Evolutionary conservation across 2,888 invertebrate species (phyloP), one percentile per base, ranked within the genome.

Genomic region (Cetonia aurata): DNA sequence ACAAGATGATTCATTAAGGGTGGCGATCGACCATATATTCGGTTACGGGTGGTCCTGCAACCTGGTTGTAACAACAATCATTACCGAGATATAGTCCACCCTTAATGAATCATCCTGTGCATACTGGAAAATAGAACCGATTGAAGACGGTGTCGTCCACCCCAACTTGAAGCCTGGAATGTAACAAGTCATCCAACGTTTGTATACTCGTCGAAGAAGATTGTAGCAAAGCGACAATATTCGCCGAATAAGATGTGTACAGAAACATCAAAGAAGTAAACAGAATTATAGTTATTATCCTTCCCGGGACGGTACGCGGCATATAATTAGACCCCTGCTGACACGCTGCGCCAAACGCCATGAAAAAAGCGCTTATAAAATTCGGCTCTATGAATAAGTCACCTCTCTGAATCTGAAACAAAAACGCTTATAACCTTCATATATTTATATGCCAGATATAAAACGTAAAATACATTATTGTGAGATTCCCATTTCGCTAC

Each of bases 221-320:
- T 79, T 93, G 92, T 0, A 93, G 85, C 0, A 93, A 82, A 0
- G 92, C 91, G 0, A 93, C 93, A 56, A 93, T 93, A 77, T 92
- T 92, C 0, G 93, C 93, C 0, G 93, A 89, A 78, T 92, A 93
- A 0, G 93, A 91, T 0, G 91, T 91, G 79, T 92, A 93, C 0
- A 93, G 84, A 76, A 92, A 93, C 85, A 93, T 89, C 3, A 91
- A 83, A 0, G 91, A 86, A 6, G 91, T 80, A 75, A 91, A 89
- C 0, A 91, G 83, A 50, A 91, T 85, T 67, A 93, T 83, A 76
- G 91, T 87, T 0, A 91, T 89, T 17, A 91, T 86, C 31, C 92
- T 86, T 67, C 85, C 85, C 3, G 85, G 80, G 50, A 78, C 56
- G 48, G 81, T 81, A 44, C 73, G 77, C 9, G 89, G 89, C 74